A percentile compares a stretch with the other conserved stretches of the same genome.
These are phyloP conservation scores for Aurelia sp. DNA, from an alignment of 30 jellyfish, hydroid and myxozoan genomes.

Conservation along the genomic window DNA sequence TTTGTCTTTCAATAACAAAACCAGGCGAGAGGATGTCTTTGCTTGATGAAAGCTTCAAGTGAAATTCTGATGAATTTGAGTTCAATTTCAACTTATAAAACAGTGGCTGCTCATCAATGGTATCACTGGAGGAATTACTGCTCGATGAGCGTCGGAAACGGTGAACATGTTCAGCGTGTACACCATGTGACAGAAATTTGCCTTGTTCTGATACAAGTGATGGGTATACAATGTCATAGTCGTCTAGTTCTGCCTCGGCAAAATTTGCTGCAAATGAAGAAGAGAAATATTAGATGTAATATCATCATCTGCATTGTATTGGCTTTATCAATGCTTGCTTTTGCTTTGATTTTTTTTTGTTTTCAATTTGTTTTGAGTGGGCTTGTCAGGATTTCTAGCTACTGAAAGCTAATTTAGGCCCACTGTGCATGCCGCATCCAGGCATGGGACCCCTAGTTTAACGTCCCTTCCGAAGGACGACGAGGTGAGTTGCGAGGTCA, in stretches of 20 bases:
- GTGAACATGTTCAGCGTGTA: conserved; percentile 62
- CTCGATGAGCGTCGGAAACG: conserved; percentile 71
- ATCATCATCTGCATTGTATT: no score
- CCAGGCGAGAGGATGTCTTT: conserved; percentile 61
- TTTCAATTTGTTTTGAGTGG: no score
- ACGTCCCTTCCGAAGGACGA: no score
- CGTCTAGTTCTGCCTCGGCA: conserved; percentile 64
- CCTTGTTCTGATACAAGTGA: conserved; percentile 57
- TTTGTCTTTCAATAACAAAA: conserved; percentile 59
- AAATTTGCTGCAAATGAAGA: conserved; percentile 15
- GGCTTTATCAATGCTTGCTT: no score
- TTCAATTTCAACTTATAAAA: conserved; percentile 34
- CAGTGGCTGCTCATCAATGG: conserved; percentile 38
- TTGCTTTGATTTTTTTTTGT: no score
- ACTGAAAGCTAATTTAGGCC: no score
- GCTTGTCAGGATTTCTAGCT: no score
- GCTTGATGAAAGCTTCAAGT: conserved; percentile 36
- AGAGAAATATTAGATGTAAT: no score
- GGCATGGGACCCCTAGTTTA: no score
- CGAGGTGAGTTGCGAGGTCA: no score
- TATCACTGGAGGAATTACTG: conserved; percentile 16
- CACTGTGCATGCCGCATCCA: no score
- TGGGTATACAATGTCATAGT: conserved; percentile 67
- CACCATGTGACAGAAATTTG: conserved; percentile 52
- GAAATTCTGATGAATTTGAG: conserved; percentile 55